Conservation (phyloP, 2,113 vertebrate species). For the Scopus umbretta region DNA sequence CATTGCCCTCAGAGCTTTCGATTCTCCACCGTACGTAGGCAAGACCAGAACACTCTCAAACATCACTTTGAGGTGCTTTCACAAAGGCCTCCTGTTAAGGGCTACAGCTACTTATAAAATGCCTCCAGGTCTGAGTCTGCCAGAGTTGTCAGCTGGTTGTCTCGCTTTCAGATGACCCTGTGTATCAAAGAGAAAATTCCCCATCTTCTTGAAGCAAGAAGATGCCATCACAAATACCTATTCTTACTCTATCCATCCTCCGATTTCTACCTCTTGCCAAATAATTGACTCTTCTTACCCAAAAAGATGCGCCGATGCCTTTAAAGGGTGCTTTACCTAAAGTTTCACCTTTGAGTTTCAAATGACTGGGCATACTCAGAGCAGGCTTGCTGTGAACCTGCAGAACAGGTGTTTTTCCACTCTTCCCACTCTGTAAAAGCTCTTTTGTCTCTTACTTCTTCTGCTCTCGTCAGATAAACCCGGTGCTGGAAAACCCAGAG, state of each 20-base stretch:
- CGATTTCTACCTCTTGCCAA: background rate
- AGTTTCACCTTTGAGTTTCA: background rate
- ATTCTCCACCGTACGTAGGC: accelerated
- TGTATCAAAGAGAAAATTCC: background rate
- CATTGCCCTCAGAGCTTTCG: background rate
- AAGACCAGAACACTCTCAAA: background rate
- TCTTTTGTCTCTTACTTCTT: background rate
- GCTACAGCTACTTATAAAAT: background rate
- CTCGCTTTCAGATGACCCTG: no score
- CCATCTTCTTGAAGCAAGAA: background rate
- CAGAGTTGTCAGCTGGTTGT: background rate
- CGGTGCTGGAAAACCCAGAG: background rate
- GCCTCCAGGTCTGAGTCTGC: background rate
- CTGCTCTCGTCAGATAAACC: background rate
- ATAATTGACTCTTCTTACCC: background rate
- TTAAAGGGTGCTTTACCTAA: background rate
- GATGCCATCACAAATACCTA: background rate
- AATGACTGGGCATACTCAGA: background rate
- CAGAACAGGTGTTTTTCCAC: background rate
- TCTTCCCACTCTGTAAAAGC: background rate
- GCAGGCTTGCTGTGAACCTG: background rate
- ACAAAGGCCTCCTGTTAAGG: background rate
- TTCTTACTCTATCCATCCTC: background rate
- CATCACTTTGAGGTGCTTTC: background rate
- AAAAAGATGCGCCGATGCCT: background rate